Evolutionary conservation across 2,888 invertebrate genomes (phyloP).

Genomic region (Villa cingulata): DNA sequence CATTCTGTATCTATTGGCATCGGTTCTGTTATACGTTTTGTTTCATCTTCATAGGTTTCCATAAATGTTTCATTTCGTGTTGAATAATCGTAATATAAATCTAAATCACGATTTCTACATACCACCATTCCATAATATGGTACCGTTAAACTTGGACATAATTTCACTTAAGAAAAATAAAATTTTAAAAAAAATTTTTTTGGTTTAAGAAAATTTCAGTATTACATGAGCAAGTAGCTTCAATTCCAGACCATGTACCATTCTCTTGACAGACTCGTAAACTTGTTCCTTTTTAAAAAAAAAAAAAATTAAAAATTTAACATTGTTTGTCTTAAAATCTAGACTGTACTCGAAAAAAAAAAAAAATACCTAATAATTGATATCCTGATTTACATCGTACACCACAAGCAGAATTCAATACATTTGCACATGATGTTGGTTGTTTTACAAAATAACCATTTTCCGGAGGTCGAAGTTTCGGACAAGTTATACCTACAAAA

Average conservation of each 20-base stretch:
- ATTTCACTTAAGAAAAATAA: constrained; percentile 41
- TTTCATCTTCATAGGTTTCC: constrained; percentile 16
- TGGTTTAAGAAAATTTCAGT: constrained; percentile 8
- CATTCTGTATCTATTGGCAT: constrained; percentile 51
- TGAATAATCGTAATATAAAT: constrained; percentile 18
- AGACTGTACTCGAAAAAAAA: too few species aligned
- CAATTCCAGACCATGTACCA: constrained; percentile 53
- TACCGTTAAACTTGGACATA: constrained; percentile 41
- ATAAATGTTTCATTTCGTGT: constrained; percentile 20
- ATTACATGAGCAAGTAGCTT: constrained; percentile 47
- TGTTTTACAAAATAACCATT: constrained; percentile 53
- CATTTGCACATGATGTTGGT: constrained; percentile 43
- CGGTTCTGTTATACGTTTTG: constrained; percentile 18
- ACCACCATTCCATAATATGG: constrained; percentile 44
- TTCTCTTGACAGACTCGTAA: constrained; percentile 49
- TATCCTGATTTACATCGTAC: constrained; percentile 52
- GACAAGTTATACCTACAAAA: constrained; percentile 45
- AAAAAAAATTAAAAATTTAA: not conserved
- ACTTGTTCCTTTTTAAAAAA: constrained; percentile 37
- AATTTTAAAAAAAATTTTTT: not conserved
- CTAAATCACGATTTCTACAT: constrained; percentile 37
- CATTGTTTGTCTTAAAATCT: too few species aligned
- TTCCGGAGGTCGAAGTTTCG: constrained; percentile 42
- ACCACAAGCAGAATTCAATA: constrained; percentile 57
- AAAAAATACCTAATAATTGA: constrained; percentile 30